Conservation (phyloP, 2,113 vertebrate species). For the Ochotona princeps region DNA sequence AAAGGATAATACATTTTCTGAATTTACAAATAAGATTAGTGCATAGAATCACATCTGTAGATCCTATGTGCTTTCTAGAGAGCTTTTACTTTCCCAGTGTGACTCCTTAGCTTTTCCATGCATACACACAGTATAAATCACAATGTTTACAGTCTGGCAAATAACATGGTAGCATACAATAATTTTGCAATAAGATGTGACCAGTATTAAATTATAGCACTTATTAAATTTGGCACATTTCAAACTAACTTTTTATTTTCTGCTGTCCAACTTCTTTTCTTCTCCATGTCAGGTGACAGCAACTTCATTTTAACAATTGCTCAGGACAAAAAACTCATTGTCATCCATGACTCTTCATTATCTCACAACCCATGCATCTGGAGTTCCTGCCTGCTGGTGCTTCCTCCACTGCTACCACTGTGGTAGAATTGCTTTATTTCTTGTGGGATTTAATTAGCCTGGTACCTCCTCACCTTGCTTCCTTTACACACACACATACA, state of each 20-base stretch:
- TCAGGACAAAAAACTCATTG: neutral
- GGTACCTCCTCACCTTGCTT: neutral
- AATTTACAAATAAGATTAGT: slow-evolving; percentile 47
- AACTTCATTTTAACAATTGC: neutral
- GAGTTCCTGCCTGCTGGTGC: neutral
- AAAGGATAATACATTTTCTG: neutral
- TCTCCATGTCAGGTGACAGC: neutral
- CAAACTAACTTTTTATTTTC: neutral
- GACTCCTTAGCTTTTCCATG: neutral
- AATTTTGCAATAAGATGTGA: neutral
- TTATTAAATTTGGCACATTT: neutral
- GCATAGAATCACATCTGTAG: neutral
- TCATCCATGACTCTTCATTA: neutral
- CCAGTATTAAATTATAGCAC: neutral
- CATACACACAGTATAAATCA: neutral
- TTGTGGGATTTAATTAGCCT: neutral
- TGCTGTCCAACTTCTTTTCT: neutral
- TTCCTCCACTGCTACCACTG: neutral
- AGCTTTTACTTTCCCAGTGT: neutral
- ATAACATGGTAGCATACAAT: neutral
- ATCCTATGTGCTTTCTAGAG: neutral
- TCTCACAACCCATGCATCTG: neutral
- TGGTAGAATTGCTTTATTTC: neutral
- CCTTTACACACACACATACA: neutral
- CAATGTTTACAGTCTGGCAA: neutral